Evolutionary conservation across 1,140 invertebrate species (phyloP), one percentile per base, ranked within the genome.

Genomic region (Colletes latitarsis): DNA sequence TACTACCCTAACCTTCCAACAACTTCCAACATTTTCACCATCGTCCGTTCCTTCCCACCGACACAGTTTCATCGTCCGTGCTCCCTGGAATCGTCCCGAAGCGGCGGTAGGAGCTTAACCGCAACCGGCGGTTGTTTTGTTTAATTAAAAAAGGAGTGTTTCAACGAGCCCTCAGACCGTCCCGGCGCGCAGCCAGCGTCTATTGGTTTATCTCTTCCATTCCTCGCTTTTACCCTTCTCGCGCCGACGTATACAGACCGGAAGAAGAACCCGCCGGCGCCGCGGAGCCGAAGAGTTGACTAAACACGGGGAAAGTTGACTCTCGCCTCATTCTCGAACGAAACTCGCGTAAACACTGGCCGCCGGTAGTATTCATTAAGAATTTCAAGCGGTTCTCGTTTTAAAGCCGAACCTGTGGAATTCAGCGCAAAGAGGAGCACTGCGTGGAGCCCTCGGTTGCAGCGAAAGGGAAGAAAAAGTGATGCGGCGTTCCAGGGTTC

Each of bases 191-290:
- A 70, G 72, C 68, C 72, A 76, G 70, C 67, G 69, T 84, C 85
- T 87, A 84, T 88, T 88, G 71, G 85, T 82, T 88, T 89, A 88
- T 88, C 88, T 89, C 70, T 78, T 72, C 60, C 57, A 68, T 77
- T 82, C 69, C 64, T 60, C 60, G 66, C 71, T 70, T 83, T 72
- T 62, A 39, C 60, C 49, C 52, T 21, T 66, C 49, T 49, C 84
- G 41, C 43, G 30, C 70, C 43, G 75, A 58, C 70, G 73, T 84
- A 84, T 43, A 84, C 71, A 84, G 70, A 81, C 77, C 78, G 68
- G 71, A 80, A 84, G 69, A 72, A 84, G 77, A 64, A 76, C 68
- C 79, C 62, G 60, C 64, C 66, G 53, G 75, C 75, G 46, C 75
- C 67, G 41, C 30, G 75, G 46, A 71, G 75, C 57, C 75, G 75